Base-by-base conservation (phyloP, 2,113 vertebrate species). In the Monopterus albus region DNA sequence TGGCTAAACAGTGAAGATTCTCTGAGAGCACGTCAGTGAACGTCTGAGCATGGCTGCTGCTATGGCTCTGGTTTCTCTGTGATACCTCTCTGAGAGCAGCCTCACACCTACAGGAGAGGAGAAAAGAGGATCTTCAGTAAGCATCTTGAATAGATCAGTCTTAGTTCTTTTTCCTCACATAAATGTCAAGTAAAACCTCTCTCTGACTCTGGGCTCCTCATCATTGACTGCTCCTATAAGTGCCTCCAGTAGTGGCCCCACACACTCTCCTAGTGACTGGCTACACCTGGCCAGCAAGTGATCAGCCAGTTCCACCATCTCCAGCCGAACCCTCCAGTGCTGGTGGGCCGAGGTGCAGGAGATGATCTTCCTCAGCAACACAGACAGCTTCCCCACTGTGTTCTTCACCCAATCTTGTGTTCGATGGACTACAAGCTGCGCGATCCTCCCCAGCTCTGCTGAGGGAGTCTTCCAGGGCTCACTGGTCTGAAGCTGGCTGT, bases 301-400 rank as follows among this genome's bases (percentile, higher is more conserved):
- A 12, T 93, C 84, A 0, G 92, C 93, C 31, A 97, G 72, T 17
- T 93, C 93, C 21, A 96, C 88, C 71, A 97, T 77, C 67, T 94
- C 94, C 42, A 96, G 81, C 21, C 96, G 91, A 17, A 96, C 96
- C 65, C 91, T 96, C 97, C 98, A 99, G 87, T 98, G 96, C 0
- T 92, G 93, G 70, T 99, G 95, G n/a, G 90, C 87, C 0, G 93
- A 94, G 13, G 92, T 91, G 42, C 88, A 93, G 2, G 94, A 95
- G 25, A 92, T 91, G 3, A 97, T 91, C 79, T 94, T 98, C 45
- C 82, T 90, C 62, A 99, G 82, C 5, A 96, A 93, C 29, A 95
- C 5, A 1, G 68, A 81, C 35, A 99, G 90, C 28, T 94, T 96
- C 38, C 80, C 80, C 0, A 91, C 90, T 0, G 97, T 96, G 35